Conservation (phyloP, 1,140 invertebrate genomes). For the Drosophila ananassae region DNA sequence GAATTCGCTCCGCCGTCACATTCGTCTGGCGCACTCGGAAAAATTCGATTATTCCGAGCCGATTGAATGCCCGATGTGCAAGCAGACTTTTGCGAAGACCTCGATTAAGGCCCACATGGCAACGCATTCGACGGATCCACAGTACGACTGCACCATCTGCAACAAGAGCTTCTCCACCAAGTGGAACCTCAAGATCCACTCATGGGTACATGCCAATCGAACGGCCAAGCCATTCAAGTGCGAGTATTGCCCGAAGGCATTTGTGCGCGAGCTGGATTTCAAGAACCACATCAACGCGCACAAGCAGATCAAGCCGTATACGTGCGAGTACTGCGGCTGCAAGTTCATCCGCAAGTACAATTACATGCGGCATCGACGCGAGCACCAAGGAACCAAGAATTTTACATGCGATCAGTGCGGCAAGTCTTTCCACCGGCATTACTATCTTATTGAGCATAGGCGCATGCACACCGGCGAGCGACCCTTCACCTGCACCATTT, state of each 20-base stretch:
- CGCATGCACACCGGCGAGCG: slow-evolving; percentile 92
- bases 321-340: slow-evolving; percentile 96
- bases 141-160: slow-evolving; percentile 92
- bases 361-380: slow-evolving; percentile 94
- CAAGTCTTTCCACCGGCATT: slow-evolving; percentile 93
- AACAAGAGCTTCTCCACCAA: slow-evolving; percentile 94
- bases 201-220: slow-evolving; percentile 94
- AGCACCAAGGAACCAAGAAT: slow-evolving; percentile 95
- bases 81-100: slow-evolving; percentile 90
- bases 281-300: slow-evolving; percentile 93
- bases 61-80: slow-evolving; percentile 91
- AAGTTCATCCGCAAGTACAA: slow-evolving; percentile 97
- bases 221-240: slow-evolving; percentile 94
- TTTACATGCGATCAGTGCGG: slow-evolving; percentile 94
- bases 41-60: slow-evolving; percentile 90
- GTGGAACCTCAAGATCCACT: slow-evolving; percentile 94
- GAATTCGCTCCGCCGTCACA: slow-evolving; percentile 92
- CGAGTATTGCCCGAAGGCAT: slow-evolving; percentile 91
- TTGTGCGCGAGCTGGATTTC: slow-evolving; percentile 91
- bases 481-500: slow-evolving; percentile 93
- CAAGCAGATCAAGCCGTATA: slow-evolving; percentile 91
- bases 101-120: slow-evolving; percentile 92
- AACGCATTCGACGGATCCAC: slow-evolving; percentile 88
- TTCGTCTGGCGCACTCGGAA: slow-evolving; percentile 91
- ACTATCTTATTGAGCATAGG: slow-evolving; percentile 94